Evolutionary conservation across 2,888 invertebrate genomes (phyloP).

Genomic region (Sphinx pinastri): DNA sequence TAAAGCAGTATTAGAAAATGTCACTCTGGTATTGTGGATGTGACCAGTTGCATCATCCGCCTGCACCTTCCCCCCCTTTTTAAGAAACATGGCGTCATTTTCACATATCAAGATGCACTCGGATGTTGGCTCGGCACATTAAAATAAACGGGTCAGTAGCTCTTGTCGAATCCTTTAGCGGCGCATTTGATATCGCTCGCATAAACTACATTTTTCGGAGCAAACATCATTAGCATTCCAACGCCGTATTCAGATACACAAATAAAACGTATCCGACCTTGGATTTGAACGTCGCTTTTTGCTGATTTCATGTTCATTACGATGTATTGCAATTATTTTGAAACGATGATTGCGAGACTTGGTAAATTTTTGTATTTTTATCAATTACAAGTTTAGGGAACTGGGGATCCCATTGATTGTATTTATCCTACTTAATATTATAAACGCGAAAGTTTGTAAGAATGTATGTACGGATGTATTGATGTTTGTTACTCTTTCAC

Average conservation of each 20-base stretch:
- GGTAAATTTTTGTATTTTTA: neutral
- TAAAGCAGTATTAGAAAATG: too few relatives aligned
- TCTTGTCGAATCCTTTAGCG: neutral
- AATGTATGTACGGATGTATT: too few relatives aligned
- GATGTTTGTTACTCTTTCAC: too few relatives aligned
- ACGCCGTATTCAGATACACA: conserved; percentile 9
- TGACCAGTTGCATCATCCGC: too few relatives aligned
- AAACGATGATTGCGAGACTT: neutral
- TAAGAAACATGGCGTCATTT: neutral
- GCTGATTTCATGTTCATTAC: conserved; percentile 19
- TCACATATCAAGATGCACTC: neutral
- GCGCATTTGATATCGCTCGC: conserved; percentile 9
- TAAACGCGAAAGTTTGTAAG: too few relatives aligned
- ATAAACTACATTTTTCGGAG: conserved; percentile 15
- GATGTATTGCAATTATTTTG: neutral
- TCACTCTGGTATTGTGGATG: too few relatives aligned
- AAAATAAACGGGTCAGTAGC: conserved; percentile 23
- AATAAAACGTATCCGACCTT: conserved; percentile 21
- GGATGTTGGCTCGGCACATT: conserved; percentile 15
- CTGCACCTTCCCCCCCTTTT: neutral
- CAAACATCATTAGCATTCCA: conserved; percentile 20
- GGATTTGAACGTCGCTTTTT: conserved; percentile 14
- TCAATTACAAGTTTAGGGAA: too few relatives aligned
- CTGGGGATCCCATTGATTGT: neutral
- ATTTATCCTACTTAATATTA: too few relatives aligned